Conservation (phyloP, 1,140 invertebrate species). For the Zaprionus vittiger region DNA sequence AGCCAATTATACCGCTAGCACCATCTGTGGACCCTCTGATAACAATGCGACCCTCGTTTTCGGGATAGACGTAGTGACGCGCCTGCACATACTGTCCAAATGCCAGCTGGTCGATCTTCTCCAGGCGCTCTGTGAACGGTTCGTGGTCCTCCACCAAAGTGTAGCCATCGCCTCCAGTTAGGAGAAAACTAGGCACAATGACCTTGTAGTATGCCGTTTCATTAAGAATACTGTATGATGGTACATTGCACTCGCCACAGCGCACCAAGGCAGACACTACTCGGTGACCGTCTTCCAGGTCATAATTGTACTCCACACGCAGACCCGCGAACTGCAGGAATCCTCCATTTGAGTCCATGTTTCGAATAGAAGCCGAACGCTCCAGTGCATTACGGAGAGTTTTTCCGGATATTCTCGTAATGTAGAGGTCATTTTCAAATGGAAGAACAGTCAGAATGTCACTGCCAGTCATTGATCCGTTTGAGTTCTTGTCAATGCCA, state of each 20-base stretch:
- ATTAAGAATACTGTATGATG: constrained; percentile 83
- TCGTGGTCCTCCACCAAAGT: constrained; percentile 36
- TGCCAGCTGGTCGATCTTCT: constrained; percentile 55
- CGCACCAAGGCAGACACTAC: constrained; percentile 85
- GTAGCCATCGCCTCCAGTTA: constrained; percentile 68
- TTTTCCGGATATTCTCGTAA: constrained; percentile 85
- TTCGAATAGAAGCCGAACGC: constrained; percentile 85
- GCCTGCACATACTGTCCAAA: constrained; percentile 58
- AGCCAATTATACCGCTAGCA: constrained; percentile 31
- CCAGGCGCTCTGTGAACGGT: constrained; percentile 29
- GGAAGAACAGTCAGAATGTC: constrained; percentile 85
- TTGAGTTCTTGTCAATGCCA: constrained; percentile 61
- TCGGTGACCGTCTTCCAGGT: constrained; percentile 84
- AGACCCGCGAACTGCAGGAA: constrained; percentile 88
- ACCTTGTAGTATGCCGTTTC: constrained; percentile 85
- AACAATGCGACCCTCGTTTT: constrained; percentile 85
- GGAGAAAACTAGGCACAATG: constrained; percentile 79
- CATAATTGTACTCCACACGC: constrained; percentile 86
- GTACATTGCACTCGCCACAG: constrained; percentile 86
- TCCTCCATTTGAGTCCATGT: constrained; percentile 85
- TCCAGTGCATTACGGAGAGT: constrained; percentile 85
- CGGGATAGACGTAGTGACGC: constrained; percentile 84
- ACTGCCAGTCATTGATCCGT: constrained; percentile 67
- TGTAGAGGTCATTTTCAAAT: constrained; percentile 85
- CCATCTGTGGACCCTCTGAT: constrained; percentile 34